Base-by-base conservation (phyloP, 2,888 invertebrate species). In the Galeopsomyia nigrocyanea region DNA sequence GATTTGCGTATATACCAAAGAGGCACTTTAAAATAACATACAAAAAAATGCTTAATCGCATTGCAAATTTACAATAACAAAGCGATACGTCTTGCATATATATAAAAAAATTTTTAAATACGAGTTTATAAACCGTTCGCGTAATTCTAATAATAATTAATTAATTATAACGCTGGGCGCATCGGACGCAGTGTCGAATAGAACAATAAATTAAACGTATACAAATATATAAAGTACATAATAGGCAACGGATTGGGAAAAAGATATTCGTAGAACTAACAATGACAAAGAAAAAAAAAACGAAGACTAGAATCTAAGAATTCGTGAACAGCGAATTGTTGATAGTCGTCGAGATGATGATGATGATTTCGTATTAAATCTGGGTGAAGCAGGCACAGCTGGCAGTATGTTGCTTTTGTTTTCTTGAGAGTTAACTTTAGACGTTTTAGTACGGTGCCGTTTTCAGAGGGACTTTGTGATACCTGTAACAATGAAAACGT, bases 401-500 rank as follows among this genome's bases (percentile, higher is more conserved):
- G 68, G 74, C 68, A 61, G 68, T 71, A 53, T 67, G 31, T 6
- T 10, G 63, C 26, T 61, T 68, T 47, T 7, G 68, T 58, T 68
- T 61, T 63, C 17, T 60, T 49, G 51, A 22, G 16, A 60, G 46
- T 51, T 55, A 16, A 47, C 21, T 50, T 13, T 47, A 17, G 9
- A 39, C 39, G 39, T 1, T 58, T 80, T 79, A 85, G 75, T 82
- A 85, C 22, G 83, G 82, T 51, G 82, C 83, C 66, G 83, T 81
- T 77, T 84, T 84, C 26, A 82, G 63, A 17, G 80, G 77, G 69
- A 79, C 80, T 76, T 83, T 84, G 14, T 82, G 82, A 77, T 85
- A 85, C 82, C 85, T 86, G 74, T 26, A 82, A 80, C 10, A 61
- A 58, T 13, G 26, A 26, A 6, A 58, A 22, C 14, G n/a, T 22